Evolutionary conservation across 2,888 invertebrate genomes (phyloP).

Genomic region (Ectobius pallidus): DNA sequence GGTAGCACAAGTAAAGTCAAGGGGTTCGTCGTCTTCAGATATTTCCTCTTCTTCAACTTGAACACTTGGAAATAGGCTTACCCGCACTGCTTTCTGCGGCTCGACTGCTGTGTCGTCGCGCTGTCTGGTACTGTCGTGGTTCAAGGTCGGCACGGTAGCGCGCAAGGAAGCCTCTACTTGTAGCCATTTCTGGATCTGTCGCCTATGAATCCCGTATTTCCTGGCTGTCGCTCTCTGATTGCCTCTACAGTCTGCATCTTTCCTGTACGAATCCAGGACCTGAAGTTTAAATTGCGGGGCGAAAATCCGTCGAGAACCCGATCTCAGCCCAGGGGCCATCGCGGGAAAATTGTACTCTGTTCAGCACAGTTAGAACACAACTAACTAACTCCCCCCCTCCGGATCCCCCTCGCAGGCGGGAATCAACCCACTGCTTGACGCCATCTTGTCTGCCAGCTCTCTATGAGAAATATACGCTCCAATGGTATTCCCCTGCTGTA

Average conservation of each 20-base stretch:
- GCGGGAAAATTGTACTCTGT: too few species aligned
- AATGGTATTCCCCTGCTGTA: too few species aligned
- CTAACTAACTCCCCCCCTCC: slow-evolving; percentile 38
- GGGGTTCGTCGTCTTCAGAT: slow-evolving; percentile 46
- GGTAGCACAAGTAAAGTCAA: slow-evolving; percentile 49
- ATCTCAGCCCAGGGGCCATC: slow-evolving; percentile 39
- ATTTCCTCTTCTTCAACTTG: slow-evolving; percentile 41
- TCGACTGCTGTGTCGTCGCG: slow-evolving; percentile 49
- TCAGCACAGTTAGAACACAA: slow-evolving; percentile 40
- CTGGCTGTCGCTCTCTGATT: slow-evolving; percentile 89
- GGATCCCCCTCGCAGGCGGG: slow-evolving; percentile 27
- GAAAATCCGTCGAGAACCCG: slow-evolving; percentile 77
- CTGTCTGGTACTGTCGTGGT: slow-evolving; percentile 57
- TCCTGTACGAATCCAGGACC: slow-evolving; percentile 85
- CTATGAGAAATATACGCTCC: slow-evolving; percentile 11
- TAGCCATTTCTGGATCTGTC: slow-evolving; percentile 92
- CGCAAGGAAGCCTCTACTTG: slow-evolving; percentile 82
- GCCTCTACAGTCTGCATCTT: slow-evolving; percentile 85
- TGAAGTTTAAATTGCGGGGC: slow-evolving; percentile 88
- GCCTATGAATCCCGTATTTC: slow-evolving; percentile 87
- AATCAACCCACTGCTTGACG: slow-evolving; percentile 16
- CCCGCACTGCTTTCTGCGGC: slow-evolving; percentile 27
- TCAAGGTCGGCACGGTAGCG: slow-evolving; percentile 68
- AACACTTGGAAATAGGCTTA: slow-evolving; percentile 33
- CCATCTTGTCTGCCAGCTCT: slow-evolving; percentile 8